Base-by-base conservation (phyloP, 2,888 invertebrate genomes). In the Eumerus sabulonum region DNA sequence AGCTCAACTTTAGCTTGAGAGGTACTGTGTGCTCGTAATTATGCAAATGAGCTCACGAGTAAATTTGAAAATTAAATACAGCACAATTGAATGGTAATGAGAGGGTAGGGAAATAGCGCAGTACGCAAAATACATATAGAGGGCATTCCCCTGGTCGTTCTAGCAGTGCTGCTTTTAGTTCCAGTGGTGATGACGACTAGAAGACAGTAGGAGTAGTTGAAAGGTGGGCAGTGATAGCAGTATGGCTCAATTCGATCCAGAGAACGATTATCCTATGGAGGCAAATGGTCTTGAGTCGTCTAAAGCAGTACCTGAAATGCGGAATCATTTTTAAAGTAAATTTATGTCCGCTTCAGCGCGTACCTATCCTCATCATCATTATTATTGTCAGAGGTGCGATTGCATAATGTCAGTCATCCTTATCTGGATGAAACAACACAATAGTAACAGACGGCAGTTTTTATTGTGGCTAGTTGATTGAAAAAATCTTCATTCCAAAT, bases 11-110 rank as follows among this genome's bases (percentile, higher is more conserved):
- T n/a, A n/a, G n/a, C 27, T 27, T 7, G 27, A 7, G 7, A 7
- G 27, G 27, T 27, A 7, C 27, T 27, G 27, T 35, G 16, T 19
- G 36, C 2, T 1, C 19, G 12, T 64, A 47, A 40, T 13, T 63
- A 76, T 68, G 64, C 76, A 76, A 63, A 76, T 70, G 76, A 76
- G 62, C 47, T 27, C 59, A 68, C 45, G 50, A 45, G 56, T 64
- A 70, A 59, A 70, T 59, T 64, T 47, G 59, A 76, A 71, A 76
- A 64, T 76, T 76, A 76, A 70, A 70, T 59, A 71, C 59, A 57
- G 42, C 44, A 42, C 67, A 18, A 18, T 14, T 12, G 42, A 17
- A 11, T 9, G 56, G 44, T 42, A 27, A 50, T 19, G 38, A 16
- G n/a, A 40, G 44, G 36, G 51, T 14, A n/a, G 27, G 27, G 3